Evolutionary conservation across 2,888 invertebrate genomes (phyloP), one percentile per base, ranked within the genome.

Genomic region (Meiosimyza platycephala): DNA sequence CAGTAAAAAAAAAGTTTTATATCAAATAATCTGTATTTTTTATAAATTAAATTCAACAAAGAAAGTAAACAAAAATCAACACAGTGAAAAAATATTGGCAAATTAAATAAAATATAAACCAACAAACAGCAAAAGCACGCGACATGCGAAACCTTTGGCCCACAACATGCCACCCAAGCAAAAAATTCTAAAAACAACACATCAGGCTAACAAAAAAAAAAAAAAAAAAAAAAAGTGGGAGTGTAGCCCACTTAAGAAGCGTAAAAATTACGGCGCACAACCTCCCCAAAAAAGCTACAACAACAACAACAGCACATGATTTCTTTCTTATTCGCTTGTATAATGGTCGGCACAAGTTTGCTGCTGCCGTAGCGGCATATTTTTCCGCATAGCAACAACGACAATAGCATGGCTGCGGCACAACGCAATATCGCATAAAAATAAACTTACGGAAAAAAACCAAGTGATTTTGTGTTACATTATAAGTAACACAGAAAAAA

Each of bases 321-420:
- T 28, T 16, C 11, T 47, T 52, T 57, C 33, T 16, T 15, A 18
- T 52, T 57, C 33, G 18, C 28, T 47, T 22, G 13, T 48, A 15
- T 59, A 22, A 16, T 47, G 6, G 40, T 18, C 55, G 13, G 33
- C 57, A 15, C 40, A 40, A 9, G 40, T 40, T 16, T 33, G 54
- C 16, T 54, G 47, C 52, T 51, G 52, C 15, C 22, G 60, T 60
- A 33, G 16, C 50, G 54, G 50, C 62, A 18, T 60, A 51, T 74
- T 76, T 67, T 77, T 79, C 79, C 76, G 79, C 79, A 77, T 79
- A 67, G 79, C 79, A 79, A 79, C 78, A 76, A 69, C 52, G 51
- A 75, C 16, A 51, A 40, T n/a, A 60, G 22, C 15, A 60, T 2
- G 60, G n/a, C 11, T 15, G 6, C 4, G 7, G 4, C 40, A 48